Evolutionary conservation across 2,797 vertebrate genomes (phyloP).

Genomic region (Silurus lanzhouensis): DNA sequence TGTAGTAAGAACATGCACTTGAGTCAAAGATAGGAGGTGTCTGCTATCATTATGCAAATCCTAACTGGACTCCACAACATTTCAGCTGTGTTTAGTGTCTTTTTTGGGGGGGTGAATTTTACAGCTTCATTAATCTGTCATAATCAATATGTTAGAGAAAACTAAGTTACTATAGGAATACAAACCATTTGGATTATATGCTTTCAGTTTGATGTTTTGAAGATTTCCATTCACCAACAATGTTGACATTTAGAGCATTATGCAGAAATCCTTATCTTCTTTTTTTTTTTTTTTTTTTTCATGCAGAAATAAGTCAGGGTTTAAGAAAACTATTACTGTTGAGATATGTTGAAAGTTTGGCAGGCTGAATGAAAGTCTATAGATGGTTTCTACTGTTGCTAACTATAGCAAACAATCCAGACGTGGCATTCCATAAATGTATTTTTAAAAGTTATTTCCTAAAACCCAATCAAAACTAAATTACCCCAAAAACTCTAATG

Average conservation of each 20-base stretch:
- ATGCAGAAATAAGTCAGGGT: not conserved
- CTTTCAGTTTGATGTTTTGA: not conserved
- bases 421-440: not conserved
- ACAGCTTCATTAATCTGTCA: not conserved
- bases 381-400: not conserved
- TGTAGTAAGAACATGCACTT: not conserved
- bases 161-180: not conserved
- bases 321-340: not conserved
- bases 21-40: not conserved
- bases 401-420: not conserved
- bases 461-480: not conserved
- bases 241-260: not conserved
- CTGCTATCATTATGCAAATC: conserved; percentile 17
- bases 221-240: not conserved
- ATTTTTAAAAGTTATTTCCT: not conserved
- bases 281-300: not conserved
- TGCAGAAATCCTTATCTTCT: not conserved
- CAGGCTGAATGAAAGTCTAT: not conserved
- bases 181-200: not conserved
- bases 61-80: not conserved
- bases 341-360: too few species aligned
- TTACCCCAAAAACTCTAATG: not conserved
- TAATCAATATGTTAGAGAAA: not conserved
- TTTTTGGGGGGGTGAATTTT: not conserved
- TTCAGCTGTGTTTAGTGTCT: not conserved